phyloP scores from a whole-genome alignment of 2,888 invertebrate species.

The Coremacera marginata region DNA sequence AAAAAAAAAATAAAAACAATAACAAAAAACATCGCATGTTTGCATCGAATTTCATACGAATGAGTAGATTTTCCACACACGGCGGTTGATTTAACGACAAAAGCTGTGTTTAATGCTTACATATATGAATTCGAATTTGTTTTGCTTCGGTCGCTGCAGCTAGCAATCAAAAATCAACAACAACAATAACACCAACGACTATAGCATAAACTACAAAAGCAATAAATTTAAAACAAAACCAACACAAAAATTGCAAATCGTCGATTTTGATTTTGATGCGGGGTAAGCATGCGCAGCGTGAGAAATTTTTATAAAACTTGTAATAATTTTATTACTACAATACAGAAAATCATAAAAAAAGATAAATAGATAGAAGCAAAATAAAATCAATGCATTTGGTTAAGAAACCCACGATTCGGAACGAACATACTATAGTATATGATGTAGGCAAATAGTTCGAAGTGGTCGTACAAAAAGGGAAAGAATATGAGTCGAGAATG shows the following conservation, averaged over 20 bases:
- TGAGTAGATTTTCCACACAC: constrained; percentile 7
- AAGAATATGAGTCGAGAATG: too few relatives aligned
- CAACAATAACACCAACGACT: constrained; percentile 31
- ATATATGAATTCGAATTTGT: constrained; percentile 12
- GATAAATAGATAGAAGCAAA: background rate
- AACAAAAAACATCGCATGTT: background rate
- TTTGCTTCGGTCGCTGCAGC: background rate
- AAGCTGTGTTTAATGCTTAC: background rate
- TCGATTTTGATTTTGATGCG: constrained; percentile 13
- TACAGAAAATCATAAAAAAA: background rate
- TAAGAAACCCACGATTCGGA: background rate
- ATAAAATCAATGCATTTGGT: background rate
- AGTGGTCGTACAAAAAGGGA: too few relatives aligned
- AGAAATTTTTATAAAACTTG: constrained; percentile 11
- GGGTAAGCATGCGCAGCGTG: constrained; percentile 9
- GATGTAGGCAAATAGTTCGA: too few relatives aligned
- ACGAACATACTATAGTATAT: background rate
- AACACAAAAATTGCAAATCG: background rate
- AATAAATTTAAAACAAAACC: background rate
- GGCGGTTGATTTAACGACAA: background rate
- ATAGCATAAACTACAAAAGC: constrained; percentile 6
- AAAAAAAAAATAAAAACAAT: background rate
- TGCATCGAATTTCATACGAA: background rate
- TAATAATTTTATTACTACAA: background rate
- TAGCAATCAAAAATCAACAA: background rate